Conservation (phyloP, 53 echinoderm and acorn worm genomes). For the Glandiceps talaboti region DNA sequence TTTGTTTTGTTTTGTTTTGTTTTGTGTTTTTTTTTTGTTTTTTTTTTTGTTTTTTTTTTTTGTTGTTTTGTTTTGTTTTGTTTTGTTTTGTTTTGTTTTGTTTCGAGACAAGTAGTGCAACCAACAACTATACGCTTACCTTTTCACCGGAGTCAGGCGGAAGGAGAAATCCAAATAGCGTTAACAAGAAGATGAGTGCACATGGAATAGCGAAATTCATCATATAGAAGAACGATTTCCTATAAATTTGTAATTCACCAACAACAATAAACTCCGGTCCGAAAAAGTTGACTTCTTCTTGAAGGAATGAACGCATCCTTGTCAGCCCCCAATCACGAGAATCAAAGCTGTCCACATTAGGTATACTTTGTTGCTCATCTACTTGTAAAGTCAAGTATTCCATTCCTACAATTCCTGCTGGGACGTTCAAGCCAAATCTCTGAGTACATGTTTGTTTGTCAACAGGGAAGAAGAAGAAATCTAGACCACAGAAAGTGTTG, state of each 20-base stretch:
- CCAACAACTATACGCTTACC: too few species aligned
- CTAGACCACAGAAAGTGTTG: background rate
- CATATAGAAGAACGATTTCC: background rate
- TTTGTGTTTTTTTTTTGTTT: too few species aligned
- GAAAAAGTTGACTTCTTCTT: background rate
- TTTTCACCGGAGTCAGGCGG: background rate
- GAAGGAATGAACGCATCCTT: background rate
- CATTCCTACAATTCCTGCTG: background rate
- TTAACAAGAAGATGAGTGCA: background rate
- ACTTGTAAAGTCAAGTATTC: background rate
- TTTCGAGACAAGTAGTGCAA: too few species aligned
- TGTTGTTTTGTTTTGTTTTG: too few species aligned
- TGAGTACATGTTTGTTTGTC: background rate
- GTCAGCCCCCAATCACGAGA: background rate
- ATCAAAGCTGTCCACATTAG: background rate
- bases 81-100: too few species aligned
- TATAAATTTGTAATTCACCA: background rate
- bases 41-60: too few species aligned
- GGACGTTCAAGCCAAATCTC: background rate
- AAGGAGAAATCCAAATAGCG: background rate
- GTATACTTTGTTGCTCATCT: background rate
- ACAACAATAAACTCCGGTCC: background rate
- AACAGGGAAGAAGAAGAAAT: background rate
- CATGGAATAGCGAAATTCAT: background rate
- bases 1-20: too few species aligned